Base-by-base conservation (phyloP, 2,888 invertebrate species). In the Pedicia rivosa region DNA sequence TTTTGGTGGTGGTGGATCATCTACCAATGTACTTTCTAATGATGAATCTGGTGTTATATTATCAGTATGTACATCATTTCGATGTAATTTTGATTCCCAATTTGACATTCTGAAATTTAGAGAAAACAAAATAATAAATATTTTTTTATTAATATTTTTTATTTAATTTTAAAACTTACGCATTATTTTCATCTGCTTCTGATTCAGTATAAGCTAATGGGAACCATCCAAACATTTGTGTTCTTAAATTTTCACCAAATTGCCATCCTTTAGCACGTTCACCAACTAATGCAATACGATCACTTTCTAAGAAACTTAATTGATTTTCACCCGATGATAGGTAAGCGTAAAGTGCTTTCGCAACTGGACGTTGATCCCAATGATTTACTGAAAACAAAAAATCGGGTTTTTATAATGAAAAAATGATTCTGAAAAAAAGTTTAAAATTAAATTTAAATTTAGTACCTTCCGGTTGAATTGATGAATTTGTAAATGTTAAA, bases 191-290 rank as follows among this genome's bases (percentile, higher is more conserved):
- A 10, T 45, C 68, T 46, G 76, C 78, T 48, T 76, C 79, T 38
- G 74, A 64, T 62, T 90, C 90, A 20, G 91, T 90, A 53, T 91
- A 92, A n/a, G 91, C 90, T 43, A 91, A 64, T 2, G 92, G 92
- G 62, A 92, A 92, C 92, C 92, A 92, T 22, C 92, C 92, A 45
- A 84, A 80, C 54, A 80, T 77, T 55, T 87, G 86, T n/a, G 86
- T 88, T 38, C 87, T 71, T 47, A 84, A 61, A 61, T 92, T 92
- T 59, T 91, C 90, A n/a, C 92, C 92, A 52, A 90, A 92, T 62
- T 92, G 91, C 92, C 92, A 92, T 16, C 92, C 92, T 57, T 91
- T 91, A 47, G 86, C 87, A 47, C 86, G 72, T 50, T 87, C 88
- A 15, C 91, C 92, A 49, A 90, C 78, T 44, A 91, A 62, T 6